phyloP scores from a whole-genome alignment of 2,888 invertebrate genomes.

The Rugalucina vietnamica region DNA sequence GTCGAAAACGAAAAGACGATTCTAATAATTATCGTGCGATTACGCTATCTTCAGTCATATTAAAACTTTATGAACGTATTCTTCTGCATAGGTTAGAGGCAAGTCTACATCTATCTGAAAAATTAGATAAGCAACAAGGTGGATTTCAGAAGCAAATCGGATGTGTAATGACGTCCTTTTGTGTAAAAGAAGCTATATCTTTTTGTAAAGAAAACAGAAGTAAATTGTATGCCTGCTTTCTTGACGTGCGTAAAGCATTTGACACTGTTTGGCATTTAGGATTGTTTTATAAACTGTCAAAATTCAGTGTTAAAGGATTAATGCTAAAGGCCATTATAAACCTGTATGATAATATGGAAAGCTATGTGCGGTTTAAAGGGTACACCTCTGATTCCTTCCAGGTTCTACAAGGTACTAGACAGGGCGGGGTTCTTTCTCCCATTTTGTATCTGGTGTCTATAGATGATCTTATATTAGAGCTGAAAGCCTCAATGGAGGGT shows the following conservation, averaged over 20 bases:
- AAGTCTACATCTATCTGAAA: background rate
- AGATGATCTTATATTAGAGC: background rate
- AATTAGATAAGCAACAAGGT: background rate
- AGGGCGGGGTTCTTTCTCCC: background rate
- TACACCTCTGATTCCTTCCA: background rate
- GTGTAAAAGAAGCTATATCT: background rate
- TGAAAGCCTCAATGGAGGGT: background rate
- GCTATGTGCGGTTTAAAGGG: background rate
- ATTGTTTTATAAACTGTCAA: slow-evolving; percentile 20
- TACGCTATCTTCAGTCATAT: background rate
- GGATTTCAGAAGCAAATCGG: slow-evolving; percentile 17
- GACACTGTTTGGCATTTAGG: slow-evolving; percentile 39
- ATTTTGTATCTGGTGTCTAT: background rate
- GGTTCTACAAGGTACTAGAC: background rate
- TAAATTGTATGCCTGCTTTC: slow-evolving; percentile 16
- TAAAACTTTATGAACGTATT: slow-evolving; percentile 8
- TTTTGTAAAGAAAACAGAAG: slow-evolving; percentile 24
- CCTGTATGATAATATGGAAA: background rate
- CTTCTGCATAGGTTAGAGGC: background rate
- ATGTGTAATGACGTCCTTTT: slow-evolving; percentile 18
- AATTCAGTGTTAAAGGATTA: background rate
- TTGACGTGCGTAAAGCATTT: slow-evolving; percentile 35
- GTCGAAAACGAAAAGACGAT: slow-evolving; percentile 11
- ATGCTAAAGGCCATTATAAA: background rate
- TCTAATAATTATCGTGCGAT: slow-evolving; percentile 1